phyloP scores from a whole-genome alignment of 2,888 invertebrate species.

The Microctonus brassicae region DNA sequence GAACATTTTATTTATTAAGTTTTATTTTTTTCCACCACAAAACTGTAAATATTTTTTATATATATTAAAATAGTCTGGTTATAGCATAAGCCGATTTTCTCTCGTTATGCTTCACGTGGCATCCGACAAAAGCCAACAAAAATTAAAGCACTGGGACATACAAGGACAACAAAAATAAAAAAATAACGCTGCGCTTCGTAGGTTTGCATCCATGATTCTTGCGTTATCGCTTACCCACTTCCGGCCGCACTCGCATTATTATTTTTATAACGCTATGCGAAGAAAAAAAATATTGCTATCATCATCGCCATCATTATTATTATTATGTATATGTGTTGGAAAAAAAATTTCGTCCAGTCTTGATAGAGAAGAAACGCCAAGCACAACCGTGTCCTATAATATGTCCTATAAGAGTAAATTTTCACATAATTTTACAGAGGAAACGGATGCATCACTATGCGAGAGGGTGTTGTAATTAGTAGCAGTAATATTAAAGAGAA shows the following conservation, averaged over 20 bases:
- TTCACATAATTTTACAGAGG: slow-evolving; percentile 33
- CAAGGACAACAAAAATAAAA: background rate
- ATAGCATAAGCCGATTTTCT: slow-evolving; percentile 13
- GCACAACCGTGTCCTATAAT: background rate
- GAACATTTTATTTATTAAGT: too few species aligned
- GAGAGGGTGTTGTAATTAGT: slow-evolving; percentile 4
- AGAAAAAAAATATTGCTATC: too few species aligned
- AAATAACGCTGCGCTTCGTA: slow-evolving; percentile 40
- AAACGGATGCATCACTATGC: slow-evolving; percentile 29
- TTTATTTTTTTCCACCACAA: background rate
- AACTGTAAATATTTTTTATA: too few species aligned
- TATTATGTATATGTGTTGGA: too few species aligned
- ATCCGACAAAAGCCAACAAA: slow-evolving; percentile 9
- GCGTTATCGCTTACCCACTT: slow-evolving; percentile 33
- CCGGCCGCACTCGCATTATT: slow-evolving; percentile 27
- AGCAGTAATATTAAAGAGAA: background rate
- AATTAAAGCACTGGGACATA: slow-evolving; percentile 11
- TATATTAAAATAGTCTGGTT: slow-evolving; percentile 3
- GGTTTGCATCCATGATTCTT: slow-evolving; percentile 40
- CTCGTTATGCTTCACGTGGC: slow-evolving; percentile 24
- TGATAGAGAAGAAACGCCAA: background rate
- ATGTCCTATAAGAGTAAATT: slow-evolving; percentile 23
- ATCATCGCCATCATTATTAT: too few species aligned
- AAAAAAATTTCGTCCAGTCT: background rate
- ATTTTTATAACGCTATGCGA: slow-evolving; percentile 9